Base-by-base conservation (phyloP, 1,140 invertebrate genomes). In the Hylaeus volcanicus region DNA sequence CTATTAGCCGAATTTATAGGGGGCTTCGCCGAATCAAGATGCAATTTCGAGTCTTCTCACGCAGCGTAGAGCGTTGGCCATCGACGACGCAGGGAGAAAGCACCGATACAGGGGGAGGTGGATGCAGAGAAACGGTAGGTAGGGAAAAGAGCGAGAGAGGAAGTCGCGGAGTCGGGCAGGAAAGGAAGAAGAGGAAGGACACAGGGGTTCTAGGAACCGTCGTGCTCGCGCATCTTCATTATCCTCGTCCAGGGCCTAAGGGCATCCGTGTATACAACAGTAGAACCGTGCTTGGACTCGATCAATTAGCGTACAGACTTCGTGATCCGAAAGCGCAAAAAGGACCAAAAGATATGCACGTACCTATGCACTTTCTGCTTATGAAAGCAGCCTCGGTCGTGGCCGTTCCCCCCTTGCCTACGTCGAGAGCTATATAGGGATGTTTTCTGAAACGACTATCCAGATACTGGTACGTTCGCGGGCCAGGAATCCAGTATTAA, bases 211-310 rank as follows among this genome's bases (percentile, higher is more conserved):
- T 84, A 88, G 82, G 89, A 90, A 90, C 77, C 86, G 65, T 90
- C 89, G 88, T 89, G 89, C 86, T 76, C 78, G 85, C 87, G 89
- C 87, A 86, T 90, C 89, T 90, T 90, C 89, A 90, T 90, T 90
- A 90, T 88, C 79, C 81, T 68, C 74, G 68, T 71, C 48, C 68
- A 84, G 64, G 48, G 77, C 79, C 79, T 79, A 75, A 77, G 72
- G 84, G 84, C 85, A 84, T 77, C 63, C 77, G 76, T 79, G 76
- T 73, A 79, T 83, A 83, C 85, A 81, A 56, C 86, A 64, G 68
- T 82, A 79, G 88, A 84, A 81, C 81, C 84, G 81, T 80, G 81
- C 81, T 77, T 80, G 61, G 82, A 78, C 82, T 86, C 74, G 87
- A 90, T 90, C 89, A 90, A 90, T 90, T 90, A 90, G 89, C 84